A percentile compares a stretch with the other conserved stretches of the same genome.
Evolutionary conservation across 2,113 vertebrate genomes (phyloP).

Genomic region (Eublepharis macularius): DNA sequence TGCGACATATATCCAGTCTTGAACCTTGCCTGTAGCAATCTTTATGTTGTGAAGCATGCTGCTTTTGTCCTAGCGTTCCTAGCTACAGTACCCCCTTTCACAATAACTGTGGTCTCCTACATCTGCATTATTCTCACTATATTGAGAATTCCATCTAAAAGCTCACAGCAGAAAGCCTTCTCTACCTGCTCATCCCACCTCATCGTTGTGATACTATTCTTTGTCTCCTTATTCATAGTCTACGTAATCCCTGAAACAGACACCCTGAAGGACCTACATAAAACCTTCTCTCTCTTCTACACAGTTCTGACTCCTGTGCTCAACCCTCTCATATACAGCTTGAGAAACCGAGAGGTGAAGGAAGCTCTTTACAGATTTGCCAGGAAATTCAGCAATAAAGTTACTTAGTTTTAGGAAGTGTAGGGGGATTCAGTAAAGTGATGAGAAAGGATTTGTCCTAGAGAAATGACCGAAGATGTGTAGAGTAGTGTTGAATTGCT

Average conservation of each 20-base stretch:
- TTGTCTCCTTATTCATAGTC: conserved; percentile 26
- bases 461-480: not conserved
- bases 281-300: conserved; percentile 55
- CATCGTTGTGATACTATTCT: conserved; percentile 41
- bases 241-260: conserved; percentile 36
- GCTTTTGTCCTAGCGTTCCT: conserved; percentile 4
- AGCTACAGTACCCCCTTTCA: conserved; percentile 22
- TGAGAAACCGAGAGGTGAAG: conserved; percentile 50
- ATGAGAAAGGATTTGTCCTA: not conserved
- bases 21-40: conserved; percentile 34
- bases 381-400: not conserved
- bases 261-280: not conserved
- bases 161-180: conserved; percentile 18
- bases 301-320: conserved; percentile 59
- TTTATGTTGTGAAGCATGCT: not conserved
- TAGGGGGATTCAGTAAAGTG: too few species aligned
- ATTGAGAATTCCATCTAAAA: conserved; percentile 31
- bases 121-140: conserved; percentile 13
- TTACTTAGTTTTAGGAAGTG: not conserved
- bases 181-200: conserved; percentile 50
- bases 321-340: conserved; percentile 59
- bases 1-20: conserved; percentile 32
- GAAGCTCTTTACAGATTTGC: not conserved
- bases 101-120: conserved; percentile 39
- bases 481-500: too few species aligned